Evolutionary conservation across 2,888 invertebrate genomes (phyloP).

Genomic region (Watsonalla binaria): DNA sequence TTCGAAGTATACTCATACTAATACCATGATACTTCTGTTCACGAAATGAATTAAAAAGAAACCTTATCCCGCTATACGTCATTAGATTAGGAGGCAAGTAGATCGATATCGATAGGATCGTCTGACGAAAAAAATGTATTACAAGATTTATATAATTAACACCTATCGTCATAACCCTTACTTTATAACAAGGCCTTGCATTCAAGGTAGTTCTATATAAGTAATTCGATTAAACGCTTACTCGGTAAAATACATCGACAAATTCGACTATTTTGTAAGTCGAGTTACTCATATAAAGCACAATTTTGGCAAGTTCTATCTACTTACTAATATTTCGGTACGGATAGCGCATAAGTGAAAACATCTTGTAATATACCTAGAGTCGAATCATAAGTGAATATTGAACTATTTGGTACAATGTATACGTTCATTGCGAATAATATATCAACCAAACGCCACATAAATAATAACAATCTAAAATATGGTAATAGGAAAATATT

Average conservation of each 20-base stretch:
- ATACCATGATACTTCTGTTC: no score
- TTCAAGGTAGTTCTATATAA: no score
- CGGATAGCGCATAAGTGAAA: constrained; percentile 40
- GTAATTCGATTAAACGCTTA: no score
- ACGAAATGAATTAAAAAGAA: no score
- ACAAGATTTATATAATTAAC: background rate
- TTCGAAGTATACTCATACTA: no score
- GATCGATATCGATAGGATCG: constrained; percentile 8
- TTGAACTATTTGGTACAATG: constrained; percentile 30
- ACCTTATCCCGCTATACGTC: no score
- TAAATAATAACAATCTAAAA: no score
- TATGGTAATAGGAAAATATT: no score
- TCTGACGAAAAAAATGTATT: background rate
- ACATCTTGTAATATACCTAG: constrained; percentile 21
- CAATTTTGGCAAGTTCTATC: constrained; percentile 24
- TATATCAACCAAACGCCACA: background rate
- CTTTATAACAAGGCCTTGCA: no score
- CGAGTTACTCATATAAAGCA: background rate
- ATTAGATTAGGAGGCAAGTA: no score
- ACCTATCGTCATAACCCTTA: no score
- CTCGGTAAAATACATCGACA: constrained; percentile 4
- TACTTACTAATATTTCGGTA: constrained; percentile 23
- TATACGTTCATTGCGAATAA: constrained; percentile 18
- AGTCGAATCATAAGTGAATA: constrained; percentile 41
- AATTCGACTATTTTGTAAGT: constrained; percentile 8